Evolutionary conservation across 2,113 vertebrate species (phyloP).

Genomic region (Tonatia bakeri): DNA sequence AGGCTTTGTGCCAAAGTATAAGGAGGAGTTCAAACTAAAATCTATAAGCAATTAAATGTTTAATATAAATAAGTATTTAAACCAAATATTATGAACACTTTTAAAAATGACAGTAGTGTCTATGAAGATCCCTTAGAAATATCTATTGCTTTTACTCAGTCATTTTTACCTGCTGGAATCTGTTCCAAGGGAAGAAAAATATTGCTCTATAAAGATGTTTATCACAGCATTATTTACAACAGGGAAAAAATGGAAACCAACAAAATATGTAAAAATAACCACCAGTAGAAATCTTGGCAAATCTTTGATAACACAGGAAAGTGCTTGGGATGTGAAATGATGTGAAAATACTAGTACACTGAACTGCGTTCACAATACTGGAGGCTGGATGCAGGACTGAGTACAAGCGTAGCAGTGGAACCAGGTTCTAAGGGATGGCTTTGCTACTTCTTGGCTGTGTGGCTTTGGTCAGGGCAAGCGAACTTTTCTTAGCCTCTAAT

Average conservation of each 20-base stretch:
- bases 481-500: background rate
- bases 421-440: background rate
- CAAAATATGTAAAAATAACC: background rate
- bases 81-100: background rate
- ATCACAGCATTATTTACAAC: background rate
- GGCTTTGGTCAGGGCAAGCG: background rate
- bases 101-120: background rate
- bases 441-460: background rate
- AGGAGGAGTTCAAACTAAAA: constrained; percentile 10
- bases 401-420: background rate
- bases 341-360: background rate
- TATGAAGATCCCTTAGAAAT: background rate
- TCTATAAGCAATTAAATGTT: background rate
- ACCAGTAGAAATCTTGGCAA: background rate
- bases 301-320: background rate
- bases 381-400: background rate
- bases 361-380: background rate
- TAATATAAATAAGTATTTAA: background rate
- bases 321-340: background rate
- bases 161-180: constrained; percentile 17
- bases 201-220: background rate
- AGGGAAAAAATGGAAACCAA: background rate
- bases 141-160: background rate
- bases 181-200: background rate
- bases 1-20: background rate